These are phyloP conservation scores for Euproctis similis DNA, from an alignment of 2,888 invertebrate genomes.

Conservation along the genomic window DNA sequence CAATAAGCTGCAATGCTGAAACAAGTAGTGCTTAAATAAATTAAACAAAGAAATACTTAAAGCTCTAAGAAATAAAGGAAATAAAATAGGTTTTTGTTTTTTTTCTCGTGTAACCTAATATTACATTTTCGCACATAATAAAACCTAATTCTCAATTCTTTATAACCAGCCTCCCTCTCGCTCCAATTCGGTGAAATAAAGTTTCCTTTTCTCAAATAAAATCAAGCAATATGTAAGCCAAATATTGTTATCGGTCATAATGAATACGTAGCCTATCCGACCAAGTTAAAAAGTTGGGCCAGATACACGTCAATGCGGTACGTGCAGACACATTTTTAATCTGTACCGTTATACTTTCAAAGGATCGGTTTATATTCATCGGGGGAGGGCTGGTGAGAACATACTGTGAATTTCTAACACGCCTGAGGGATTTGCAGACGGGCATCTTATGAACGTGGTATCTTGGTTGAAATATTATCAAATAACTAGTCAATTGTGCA, in stretches of 20 bases:
- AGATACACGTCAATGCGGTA: slow-evolving; percentile 20
- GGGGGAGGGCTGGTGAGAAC: slow-evolving; percentile 17
- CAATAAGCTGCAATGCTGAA: no score
- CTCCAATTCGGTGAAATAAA: slow-evolving; percentile 2
- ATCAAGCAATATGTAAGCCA: slow-evolving; percentile 9
- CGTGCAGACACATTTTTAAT: slow-evolving; percentile 24
- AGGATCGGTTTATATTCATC: slow-evolving; percentile 23
- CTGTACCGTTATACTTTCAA: slow-evolving; percentile 25
- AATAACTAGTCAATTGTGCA: no score
- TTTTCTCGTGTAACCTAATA: no score
- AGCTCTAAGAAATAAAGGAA: no score
- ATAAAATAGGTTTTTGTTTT: no score
- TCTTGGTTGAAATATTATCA: not conserved
- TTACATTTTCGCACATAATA: no score
- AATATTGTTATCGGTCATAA: slow-evolving; percentile 13
- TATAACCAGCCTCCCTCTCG: not conserved
- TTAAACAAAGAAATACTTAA: no score
- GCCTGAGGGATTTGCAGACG: slow-evolving; percentile 10
- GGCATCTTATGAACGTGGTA: slow-evolving; percentile 5
- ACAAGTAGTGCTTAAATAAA: no score
- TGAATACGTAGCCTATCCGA: slow-evolving; percentile 8
- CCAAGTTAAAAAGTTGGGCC: slow-evolving; percentile 4
- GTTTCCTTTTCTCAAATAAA: slow-evolving; percentile 2
- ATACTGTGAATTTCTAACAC: slow-evolving; percentile 26
- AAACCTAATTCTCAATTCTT: no score